Evolutionary conservation across 1,140 invertebrate species (phyloP), one percentile per base, ranked within the genome.

Genomic region (Dreissena rostriformis): DNA sequence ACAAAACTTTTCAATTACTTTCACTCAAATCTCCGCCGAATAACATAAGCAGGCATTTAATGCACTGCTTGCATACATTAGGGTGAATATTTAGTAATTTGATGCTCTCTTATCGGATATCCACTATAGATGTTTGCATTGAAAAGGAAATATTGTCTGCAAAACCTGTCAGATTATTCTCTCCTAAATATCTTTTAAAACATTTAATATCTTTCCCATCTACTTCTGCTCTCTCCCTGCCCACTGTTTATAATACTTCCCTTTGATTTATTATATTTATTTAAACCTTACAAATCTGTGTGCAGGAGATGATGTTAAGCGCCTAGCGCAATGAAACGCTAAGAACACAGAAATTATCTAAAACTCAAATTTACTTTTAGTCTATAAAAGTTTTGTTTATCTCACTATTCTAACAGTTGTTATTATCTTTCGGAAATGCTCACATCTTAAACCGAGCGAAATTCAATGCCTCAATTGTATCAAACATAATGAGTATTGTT

Each of bases 1-100:
- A 57, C 53, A 57, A n/a, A n/a, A n/a, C 12, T 61, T 61, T 61
- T 61, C 57, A 61, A 61, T 61, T 61, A 61, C 57, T 61, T 61
- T 61, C 57, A 61, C 57, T 61, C 11, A 61, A 57, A 57, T 61
- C 22, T 24, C 17, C 17, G 22, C 17, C 57, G 57, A 61, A 61
- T 24, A 61, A 2, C 17, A 61, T 61, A 6, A 61, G 22, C 57
- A n/a, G 57, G 57, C 22, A 61, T 61, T 61, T 61, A 61, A 61
- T n/a, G 22, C 22, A 24, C 57, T n/a, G 17, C 57, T 11, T 61
- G 57, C 57, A 61, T 24, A 24, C 17, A 61, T 19, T n/a, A 61
- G 22, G 4, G 57, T 6, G 4, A 6, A 61, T 24, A 57, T 24
- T 19, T 61, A 24, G 57, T 61, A 61, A 61, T 61, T 24, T 61